Evolutionary conservation across 92 coral and sea anemone species (phyloP), one percentile per base, ranked within the genome.

Genomic region (Parazoanthus swiftii): DNA sequence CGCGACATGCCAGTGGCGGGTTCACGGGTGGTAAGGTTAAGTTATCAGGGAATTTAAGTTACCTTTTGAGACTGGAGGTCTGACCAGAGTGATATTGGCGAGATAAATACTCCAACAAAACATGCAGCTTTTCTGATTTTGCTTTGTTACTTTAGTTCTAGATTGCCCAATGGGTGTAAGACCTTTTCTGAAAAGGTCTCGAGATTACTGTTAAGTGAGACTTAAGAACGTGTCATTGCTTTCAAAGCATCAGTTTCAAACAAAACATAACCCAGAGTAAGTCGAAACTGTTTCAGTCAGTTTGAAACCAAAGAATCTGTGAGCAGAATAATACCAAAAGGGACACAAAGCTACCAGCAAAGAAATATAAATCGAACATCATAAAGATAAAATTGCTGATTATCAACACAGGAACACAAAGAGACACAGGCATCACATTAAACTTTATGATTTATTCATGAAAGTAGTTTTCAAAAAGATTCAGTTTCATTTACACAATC

Each of bases 401-500:
- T 67, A 77, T 38, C 42, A 73, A 33, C 86, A 68, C 86, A 39
- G 25, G 65, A 48, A 83, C 80, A 88, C 90, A 88, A 88, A 51
- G 67, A 71, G 58, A 73, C 67, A 81, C 85, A 88, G 48, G 70
- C 44, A 81, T 68, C 54, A 72, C 88, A 51, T 80, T 68, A 88
- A 88, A 83, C 63, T 36, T 20, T 20, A 81, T 88, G 46, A 70
- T 88, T 88, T 88, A 88, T 88, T 88, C 85, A 88, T 88, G 81
- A 80, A 76, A 46, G 80, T 73, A 46, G 43, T 81, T 84, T 43
- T 26, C 63, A 73, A 67, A 71, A 83, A 6, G 85, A 42, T 26
- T 42, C 76, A n/a, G 59, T 70, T 71, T 84, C 87, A 71, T 71
- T 84, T 71, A 71, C 87, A 84, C 87, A 84, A 84, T 84, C 67